phyloP scores from a whole-genome alignment of 2,888 invertebrate species.

The Drosophila aldrichi region DNA sequence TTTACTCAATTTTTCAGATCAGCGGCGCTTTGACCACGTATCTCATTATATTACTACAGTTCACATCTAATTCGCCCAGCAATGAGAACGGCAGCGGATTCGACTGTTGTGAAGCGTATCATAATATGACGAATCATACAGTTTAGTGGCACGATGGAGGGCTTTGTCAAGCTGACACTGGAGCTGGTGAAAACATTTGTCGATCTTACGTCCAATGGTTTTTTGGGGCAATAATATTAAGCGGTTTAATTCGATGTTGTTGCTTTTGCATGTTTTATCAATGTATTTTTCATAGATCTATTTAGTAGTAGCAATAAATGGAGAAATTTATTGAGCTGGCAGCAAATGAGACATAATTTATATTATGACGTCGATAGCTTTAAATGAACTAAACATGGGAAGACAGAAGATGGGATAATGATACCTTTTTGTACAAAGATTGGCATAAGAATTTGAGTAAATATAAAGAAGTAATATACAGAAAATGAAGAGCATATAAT shows the following conservation, averaged over 20 bases:
- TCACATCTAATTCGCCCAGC: slow-evolving; percentile 78
- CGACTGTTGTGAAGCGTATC: slow-evolving; percentile 51
- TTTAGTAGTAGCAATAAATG: slow-evolving; percentile 54
- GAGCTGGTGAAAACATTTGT: slow-evolving; percentile 20
- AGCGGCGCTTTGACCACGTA: slow-evolving; percentile 85
- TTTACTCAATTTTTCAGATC: slow-evolving; percentile 71
- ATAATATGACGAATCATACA: slow-evolving; percentile 63
- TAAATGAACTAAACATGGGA: neutral
- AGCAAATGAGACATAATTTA: neutral
- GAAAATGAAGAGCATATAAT: neutral
- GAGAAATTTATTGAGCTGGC: slow-evolving; percentile 19
- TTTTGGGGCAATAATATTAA: slow-evolving; percentile 42
- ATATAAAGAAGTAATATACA: neutral
- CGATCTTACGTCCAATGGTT: slow-evolving; percentile 20
- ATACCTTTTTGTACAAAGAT: neutral
- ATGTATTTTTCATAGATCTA: slow-evolving; percentile 41
- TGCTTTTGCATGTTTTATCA: slow-evolving; percentile 46
- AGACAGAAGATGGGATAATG: neutral
- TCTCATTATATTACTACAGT: slow-evolving; percentile 85
- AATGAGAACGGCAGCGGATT: slow-evolving; percentile 24
- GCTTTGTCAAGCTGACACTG: neutral
- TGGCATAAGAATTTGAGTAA: neutral
- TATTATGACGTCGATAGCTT: neutral
- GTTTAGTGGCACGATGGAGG: slow-evolving; percentile 22
- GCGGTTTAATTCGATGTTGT: slow-evolving; percentile 39